phyloP scores from a whole-genome alignment of 2,113 vertebrate species.

The Silurus meridionalis region DNA sequence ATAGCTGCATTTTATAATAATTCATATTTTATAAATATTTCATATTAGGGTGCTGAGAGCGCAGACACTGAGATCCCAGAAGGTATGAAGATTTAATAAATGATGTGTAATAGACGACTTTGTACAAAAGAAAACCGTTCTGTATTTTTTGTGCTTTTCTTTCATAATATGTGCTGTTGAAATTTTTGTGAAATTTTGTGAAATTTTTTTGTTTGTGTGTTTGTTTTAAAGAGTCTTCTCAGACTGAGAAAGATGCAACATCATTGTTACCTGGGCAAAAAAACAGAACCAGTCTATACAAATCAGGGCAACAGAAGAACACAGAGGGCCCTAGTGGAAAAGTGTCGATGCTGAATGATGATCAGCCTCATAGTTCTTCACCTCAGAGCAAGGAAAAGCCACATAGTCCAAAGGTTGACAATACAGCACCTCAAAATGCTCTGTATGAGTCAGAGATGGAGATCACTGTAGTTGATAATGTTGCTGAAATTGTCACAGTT shows the following conservation, averaged over 20 bases:
- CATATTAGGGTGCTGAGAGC: slow-evolving; percentile 10
- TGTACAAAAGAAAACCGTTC: background rate
- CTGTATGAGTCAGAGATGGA: slow-evolving; percentile 68
- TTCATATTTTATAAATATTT: background rate
- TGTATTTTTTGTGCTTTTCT: slow-evolving; percentile 16
- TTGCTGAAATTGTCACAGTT: slow-evolving; percentile 62
- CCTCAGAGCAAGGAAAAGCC: background rate
- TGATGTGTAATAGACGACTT: background rate
- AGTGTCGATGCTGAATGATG: slow-evolving; percentile 16
- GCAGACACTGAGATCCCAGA: slow-evolving; percentile 3
- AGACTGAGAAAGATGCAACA: slow-evolving; percentile 9
- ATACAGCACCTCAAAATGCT: slow-evolving; percentile 52
- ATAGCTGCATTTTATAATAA: background rate
- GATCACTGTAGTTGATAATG: slow-evolving; percentile 56
- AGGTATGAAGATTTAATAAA: slow-evolving; percentile 42
- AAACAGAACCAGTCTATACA: slow-evolving; percentile 11
- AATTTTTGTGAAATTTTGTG: too few species aligned
- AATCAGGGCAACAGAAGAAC: background rate
- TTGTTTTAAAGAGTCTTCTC: background rate
- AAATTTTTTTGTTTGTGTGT: background rate
- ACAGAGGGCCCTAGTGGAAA: background rate
- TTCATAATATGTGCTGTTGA: background rate
- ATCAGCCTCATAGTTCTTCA: background rate
- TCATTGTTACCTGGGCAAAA: background rate
- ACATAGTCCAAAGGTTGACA: background rate